phyloP scores from a whole-genome alignment of 2,113 vertebrate species.

The Osmerus mordax region DNA sequence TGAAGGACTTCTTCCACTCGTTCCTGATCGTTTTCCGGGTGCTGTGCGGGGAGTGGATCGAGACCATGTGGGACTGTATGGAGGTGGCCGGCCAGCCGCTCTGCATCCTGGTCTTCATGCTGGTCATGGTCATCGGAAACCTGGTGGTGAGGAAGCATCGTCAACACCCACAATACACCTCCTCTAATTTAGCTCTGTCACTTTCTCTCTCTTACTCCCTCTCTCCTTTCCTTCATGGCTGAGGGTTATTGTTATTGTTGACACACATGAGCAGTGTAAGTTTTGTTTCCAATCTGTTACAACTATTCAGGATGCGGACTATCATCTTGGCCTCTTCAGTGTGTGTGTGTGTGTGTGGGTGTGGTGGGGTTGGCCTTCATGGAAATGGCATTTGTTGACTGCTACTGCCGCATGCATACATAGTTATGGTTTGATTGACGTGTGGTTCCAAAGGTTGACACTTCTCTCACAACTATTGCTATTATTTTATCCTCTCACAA shows the following conservation, averaged over 20 bases:
- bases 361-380: too few species aligned
- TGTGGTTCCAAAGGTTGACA: too few species aligned
- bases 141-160: conserved; percentile 85
- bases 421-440: too few species aligned
- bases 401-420: too few species aligned
- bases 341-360: too few species aligned
- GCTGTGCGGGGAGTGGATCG: conserved; percentile 96
- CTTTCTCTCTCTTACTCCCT: conserved; percentile 13
- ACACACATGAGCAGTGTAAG: too few species aligned
- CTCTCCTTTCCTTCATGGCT: conserved; percentile 10
- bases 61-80: conserved; percentile 99
- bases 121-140: conserved; percentile 95
- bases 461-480: too few species aligned
- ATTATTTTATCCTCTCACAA: too few species aligned
- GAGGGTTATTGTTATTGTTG: background rate
- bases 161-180: background rate
- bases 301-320: too few species aligned
- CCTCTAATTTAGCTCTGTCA: conserved; percentile 1
- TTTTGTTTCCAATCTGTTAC: too few species aligned
- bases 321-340: too few species aligned
- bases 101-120: conserved; percentile 89
- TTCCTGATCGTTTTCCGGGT: conserved; percentile 92
- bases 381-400: too few species aligned
- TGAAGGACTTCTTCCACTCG: conserved; percentile 94
- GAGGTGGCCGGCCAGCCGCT: conserved; percentile 76